These are phyloP conservation scores for Dasypolia templi DNA, from an alignment of 2,888 invertebrate genomes.

Conservation along the genomic window DNA sequence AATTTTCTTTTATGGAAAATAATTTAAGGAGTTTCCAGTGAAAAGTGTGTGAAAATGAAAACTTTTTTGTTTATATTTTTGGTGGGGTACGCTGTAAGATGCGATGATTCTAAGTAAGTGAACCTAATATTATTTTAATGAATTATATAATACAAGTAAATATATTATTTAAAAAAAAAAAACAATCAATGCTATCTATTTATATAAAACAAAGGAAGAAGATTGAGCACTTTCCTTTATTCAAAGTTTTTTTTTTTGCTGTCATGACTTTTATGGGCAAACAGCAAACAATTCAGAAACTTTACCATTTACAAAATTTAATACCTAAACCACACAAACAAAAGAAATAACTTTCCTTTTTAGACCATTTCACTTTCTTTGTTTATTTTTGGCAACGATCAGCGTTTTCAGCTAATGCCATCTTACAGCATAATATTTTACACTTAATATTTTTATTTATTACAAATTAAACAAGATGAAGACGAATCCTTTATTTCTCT, in stretches of 20 bases:
- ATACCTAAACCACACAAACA: not conserved
- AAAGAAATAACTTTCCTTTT: constrained; percentile 7
- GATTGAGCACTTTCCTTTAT: too few relatives aligned
- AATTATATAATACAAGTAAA: too few relatives aligned
- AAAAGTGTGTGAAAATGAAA: constrained; percentile 71
- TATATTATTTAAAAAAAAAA: too few relatives aligned
- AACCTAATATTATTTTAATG: too few relatives aligned
- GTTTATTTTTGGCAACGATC: constrained; percentile 41
- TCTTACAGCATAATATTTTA: not conserved
- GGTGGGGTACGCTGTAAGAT: constrained; percentile 80
- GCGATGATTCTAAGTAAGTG: constrained; percentile 81
- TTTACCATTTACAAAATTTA: not conserved
- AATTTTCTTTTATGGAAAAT: constrained; percentile 27
- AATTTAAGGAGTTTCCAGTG: constrained; percentile 48
- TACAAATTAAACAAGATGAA: not conserved
- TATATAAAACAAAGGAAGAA: too few relatives aligned
- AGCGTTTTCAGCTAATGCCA: not conserved
- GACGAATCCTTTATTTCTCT: not conserved
- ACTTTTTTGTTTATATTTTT: constrained; percentile 77
- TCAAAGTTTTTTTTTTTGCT: too few relatives aligned
- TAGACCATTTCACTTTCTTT: constrained; percentile 29
- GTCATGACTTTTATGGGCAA: too few relatives aligned
- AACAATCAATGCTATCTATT: too few relatives aligned
- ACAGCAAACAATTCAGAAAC: too few relatives aligned
- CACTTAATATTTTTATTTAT: not conserved